Conservation (phyloP, 2,888 invertebrate genomes). For the Pocota personata region DNA sequence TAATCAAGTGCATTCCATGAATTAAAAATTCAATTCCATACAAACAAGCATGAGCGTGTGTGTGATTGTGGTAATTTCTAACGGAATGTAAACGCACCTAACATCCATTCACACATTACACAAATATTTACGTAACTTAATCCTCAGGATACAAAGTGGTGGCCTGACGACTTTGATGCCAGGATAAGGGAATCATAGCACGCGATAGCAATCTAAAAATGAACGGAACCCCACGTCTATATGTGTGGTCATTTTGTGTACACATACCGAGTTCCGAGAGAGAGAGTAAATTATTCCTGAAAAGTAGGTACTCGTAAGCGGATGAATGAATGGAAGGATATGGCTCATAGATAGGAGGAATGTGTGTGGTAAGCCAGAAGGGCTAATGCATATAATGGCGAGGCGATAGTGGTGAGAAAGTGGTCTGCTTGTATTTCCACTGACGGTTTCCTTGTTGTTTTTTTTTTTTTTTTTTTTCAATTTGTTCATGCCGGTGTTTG, state of each 20-base stretch:
- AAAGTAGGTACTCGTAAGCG: background rate
- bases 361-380: background rate
- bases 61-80: background rate
- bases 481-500: background rate
- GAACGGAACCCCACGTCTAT: slow-evolving; percentile 46
- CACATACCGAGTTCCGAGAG: background rate
- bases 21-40: slow-evolving; percentile 42
- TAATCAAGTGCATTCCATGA: slow-evolving; percentile 22
- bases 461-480: background rate
- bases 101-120: slow-evolving; percentile 16
- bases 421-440: slow-evolving; percentile 40
- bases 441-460: background rate
- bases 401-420: slow-evolving; percentile 3
- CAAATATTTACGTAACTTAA: slow-evolving; percentile 24
- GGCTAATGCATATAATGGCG: background rate
- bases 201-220: slow-evolving; percentile 64
- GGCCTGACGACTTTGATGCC: slow-evolving; percentile 32
- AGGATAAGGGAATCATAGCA: slow-evolving; percentile 62
- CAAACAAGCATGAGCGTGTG: no score
- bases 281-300: slow-evolving; percentile 3
- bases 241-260: slow-evolving; percentile 52
- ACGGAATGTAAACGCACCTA: slow-evolving; percentile 22
- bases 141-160: slow-evolving; percentile 18
- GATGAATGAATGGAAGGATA: slow-evolving; percentile 28
- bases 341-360: background rate